Evolutionary conservation across 2,113 vertebrate genomes (phyloP).

Genomic region (Pantherophis guttatus): DNA sequence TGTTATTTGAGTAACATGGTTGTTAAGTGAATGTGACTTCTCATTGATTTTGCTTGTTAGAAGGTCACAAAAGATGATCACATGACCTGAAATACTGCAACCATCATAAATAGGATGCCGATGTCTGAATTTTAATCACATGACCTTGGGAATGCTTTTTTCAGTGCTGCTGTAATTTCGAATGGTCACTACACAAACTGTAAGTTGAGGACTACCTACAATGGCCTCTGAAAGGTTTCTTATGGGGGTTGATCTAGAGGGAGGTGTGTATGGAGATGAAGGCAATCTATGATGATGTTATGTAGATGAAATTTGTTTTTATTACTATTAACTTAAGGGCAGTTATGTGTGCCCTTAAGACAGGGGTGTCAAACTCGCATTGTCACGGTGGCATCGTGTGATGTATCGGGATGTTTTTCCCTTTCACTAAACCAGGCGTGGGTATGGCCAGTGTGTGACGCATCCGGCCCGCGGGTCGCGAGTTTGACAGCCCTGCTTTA

Average conservation of each 20-base stretch:
- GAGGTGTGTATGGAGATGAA: background rate
- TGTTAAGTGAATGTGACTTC: background rate
- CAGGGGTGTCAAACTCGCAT: too few species aligned
- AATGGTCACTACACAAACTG: background rate
- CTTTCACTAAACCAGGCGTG: too few species aligned
- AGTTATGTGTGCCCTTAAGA: background rate
- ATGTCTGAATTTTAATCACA: background rate
- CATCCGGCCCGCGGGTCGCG: too few species aligned
- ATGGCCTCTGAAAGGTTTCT: background rate
- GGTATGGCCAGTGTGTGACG: too few species aligned
- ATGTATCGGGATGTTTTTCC: too few species aligned
- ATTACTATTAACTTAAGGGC: background rate
- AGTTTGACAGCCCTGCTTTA: background rate
- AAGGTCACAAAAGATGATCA: background rate
- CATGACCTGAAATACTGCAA: background rate
- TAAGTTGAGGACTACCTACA: background rate
- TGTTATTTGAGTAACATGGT: background rate
- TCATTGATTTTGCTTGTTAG: background rate
- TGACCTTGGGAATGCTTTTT: background rate
- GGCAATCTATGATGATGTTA: background rate
- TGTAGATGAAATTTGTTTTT: background rate
- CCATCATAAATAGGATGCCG: background rate
- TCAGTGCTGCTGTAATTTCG: background rate
- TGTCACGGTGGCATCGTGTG: too few species aligned
- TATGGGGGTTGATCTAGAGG: background rate